These are phyloP conservation scores for Ceratothoa steindachneri DNA, from an alignment of 2,888 invertebrate genomes.

Conservation along the genomic window DNA sequence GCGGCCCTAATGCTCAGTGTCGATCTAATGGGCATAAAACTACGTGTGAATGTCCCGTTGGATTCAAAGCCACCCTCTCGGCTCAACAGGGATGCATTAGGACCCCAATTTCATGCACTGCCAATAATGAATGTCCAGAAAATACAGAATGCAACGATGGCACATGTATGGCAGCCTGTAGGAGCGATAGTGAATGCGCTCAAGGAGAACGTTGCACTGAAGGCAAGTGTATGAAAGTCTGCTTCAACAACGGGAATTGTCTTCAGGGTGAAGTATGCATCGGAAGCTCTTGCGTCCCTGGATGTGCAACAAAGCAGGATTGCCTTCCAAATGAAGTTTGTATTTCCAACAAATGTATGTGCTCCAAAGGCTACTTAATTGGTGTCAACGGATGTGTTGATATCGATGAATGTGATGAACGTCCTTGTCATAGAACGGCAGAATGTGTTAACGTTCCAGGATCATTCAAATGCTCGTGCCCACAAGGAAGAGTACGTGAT, in stretches of 20 bases:
- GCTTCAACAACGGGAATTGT: slow-evolving; percentile 84
- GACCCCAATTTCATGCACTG: slow-evolving; percentile 65
- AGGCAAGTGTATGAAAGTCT: slow-evolving; percentile 72
- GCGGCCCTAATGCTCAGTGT: slow-evolving; percentile 74
- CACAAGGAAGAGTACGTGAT: slow-evolving; percentile 73
- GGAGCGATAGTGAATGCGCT: slow-evolving; percentile 67
- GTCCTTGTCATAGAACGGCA: slow-evolving; percentile 70
- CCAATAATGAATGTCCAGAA: slow-evolving; percentile 66
- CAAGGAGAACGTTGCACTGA: slow-evolving; percentile 77
- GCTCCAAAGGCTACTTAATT: slow-evolving; percentile 59
- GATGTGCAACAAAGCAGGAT: slow-evolving; percentile 75
- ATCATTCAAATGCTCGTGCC: slow-evolving; percentile 74
- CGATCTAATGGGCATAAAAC: slow-evolving; percentile 71
- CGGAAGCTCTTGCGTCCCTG: slow-evolving; percentile 73
- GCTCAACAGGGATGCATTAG: slow-evolving; percentile 85
- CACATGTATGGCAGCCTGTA: slow-evolving; percentile 72
- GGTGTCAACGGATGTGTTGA: slow-evolving; percentile 73
- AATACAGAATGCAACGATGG: slow-evolving; percentile 66
- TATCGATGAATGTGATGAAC: slow-evolving; percentile 68
- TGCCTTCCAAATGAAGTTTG: slow-evolving; percentile 76
- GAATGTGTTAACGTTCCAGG: slow-evolving; percentile 74
- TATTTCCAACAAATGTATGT: slow-evolving; percentile 65
- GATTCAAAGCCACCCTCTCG: slow-evolving; percentile 80
- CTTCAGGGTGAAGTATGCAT: slow-evolving; percentile 82
- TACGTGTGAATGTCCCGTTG: slow-evolving; percentile 71